Evolutionary conservation across 2,888 invertebrate species (phyloP).

Genomic region (Sympetrum striolatum): DNA sequence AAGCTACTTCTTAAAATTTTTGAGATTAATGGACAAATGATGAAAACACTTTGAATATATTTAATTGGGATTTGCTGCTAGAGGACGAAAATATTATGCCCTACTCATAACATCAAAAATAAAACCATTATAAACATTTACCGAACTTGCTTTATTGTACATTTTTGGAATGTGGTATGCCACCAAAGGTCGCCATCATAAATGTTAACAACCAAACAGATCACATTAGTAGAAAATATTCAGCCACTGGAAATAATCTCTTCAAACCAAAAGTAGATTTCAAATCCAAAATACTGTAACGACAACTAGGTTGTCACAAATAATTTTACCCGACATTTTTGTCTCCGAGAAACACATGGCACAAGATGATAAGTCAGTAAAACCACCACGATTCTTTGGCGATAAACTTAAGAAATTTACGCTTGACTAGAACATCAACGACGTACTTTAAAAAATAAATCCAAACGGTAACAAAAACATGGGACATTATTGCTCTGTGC

Average conservation of each 20-base stretch:
- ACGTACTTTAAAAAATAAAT: not conserved
- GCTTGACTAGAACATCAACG: not conserved
- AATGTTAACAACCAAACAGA: conserved; percentile 10
- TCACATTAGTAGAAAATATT: conserved; percentile 25
- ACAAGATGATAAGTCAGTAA: not conserved
- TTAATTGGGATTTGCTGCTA: no score
- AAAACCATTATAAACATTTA: conserved; percentile 11
- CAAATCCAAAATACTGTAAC: not conserved
- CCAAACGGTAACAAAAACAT: not conserved
- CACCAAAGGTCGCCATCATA: conserved; percentile 15
- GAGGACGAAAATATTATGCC: no score
- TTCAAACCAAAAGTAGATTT: not conserved
- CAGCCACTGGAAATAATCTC: conserved; percentile 11
- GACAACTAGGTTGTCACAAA: not conserved
- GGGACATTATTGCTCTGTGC: conserved; percentile 28
- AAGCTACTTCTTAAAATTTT: no score
- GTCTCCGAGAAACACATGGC: not conserved
- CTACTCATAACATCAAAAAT: not conserved
- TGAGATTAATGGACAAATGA: no score
- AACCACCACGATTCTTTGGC: not conserved
- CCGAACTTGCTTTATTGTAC: conserved; percentile 41
- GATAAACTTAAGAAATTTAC: not conserved
- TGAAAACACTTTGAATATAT: no score
- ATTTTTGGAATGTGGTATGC: conserved; percentile 43
- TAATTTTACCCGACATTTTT: not conserved